These are phyloP conservation scores for Orgyia antiqua DNA, from an alignment of 2,888 invertebrate genomes.

Conservation along the genomic window DNA sequence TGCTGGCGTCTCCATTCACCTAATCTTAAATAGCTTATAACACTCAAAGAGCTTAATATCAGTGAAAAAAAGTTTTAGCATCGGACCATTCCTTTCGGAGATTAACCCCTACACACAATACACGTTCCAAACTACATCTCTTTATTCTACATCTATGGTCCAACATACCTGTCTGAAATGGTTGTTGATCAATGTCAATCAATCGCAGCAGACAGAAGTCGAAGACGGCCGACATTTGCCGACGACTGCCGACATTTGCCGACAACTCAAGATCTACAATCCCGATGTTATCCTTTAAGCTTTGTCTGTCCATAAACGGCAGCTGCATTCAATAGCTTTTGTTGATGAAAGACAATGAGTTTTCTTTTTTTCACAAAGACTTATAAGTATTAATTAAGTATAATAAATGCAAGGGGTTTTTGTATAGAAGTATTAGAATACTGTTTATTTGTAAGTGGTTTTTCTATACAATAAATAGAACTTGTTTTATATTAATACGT, in stretches of 20 bases:
- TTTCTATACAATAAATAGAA: too few species aligned
- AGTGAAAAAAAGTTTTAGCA: too few species aligned
- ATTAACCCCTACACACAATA: too few species aligned
- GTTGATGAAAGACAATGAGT: conserved; percentile 46
- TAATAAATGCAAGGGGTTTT: conserved; percentile 44
- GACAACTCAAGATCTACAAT: conserved; percentile 57
- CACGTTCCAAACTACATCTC: too few species aligned
- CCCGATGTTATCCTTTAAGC: conserved; percentile 63
- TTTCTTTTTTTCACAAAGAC: conserved; percentile 34
- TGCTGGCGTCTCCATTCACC: too few species aligned
- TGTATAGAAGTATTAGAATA: conserved; percentile 31
- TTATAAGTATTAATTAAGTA: conserved; percentile 58
- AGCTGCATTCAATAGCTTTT: conserved; percentile 55
- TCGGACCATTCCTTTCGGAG: too few species aligned
- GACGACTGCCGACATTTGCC: conserved; percentile 36
- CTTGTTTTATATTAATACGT: too few species aligned
- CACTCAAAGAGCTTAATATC: too few species aligned
- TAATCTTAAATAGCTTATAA: too few species aligned
- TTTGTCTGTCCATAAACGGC: conserved; percentile 70
- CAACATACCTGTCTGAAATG: conserved; percentile 43
- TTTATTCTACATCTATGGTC: too few species aligned
- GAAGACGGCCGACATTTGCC: conserved; percentile 42
- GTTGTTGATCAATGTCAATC: conserved; percentile 70
- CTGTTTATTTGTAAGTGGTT: conserved; percentile 17
- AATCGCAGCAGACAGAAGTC: conserved; percentile 34